phyloP scores from a whole-genome alignment of 2,888 invertebrate genomes.

The Cantharis rustica region DNA sequence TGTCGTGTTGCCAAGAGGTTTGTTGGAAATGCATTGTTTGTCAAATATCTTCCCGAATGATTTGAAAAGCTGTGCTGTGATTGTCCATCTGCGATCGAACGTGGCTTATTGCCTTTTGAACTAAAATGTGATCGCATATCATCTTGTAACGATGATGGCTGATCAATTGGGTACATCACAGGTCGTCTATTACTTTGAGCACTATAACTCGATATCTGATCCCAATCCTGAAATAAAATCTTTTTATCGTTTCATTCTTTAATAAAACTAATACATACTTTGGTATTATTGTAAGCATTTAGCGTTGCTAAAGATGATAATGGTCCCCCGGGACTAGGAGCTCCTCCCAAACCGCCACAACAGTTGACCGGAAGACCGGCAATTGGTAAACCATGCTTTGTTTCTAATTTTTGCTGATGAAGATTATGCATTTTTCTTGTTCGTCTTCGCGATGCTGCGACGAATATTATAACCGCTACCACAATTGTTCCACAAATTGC shows the following conservation, averaged over 20 bases:
- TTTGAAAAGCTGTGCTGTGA: slow-evolving; percentile 89
- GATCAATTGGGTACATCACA: slow-evolving; percentile 78
- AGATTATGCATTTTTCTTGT: slow-evolving; percentile 76
- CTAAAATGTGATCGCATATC: slow-evolving; percentile 77
- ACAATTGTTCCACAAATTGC: slow-evolving; percentile 92
- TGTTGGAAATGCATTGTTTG: slow-evolving; percentile 67
- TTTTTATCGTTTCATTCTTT: not conserved
- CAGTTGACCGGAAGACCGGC: slow-evolving; percentile 80
- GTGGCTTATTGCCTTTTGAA: slow-evolving; percentile 64
- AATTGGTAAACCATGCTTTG: slow-evolving; percentile 68
- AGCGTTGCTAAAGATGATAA: slow-evolving; percentile 82
- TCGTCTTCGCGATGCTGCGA: slow-evolving; percentile 81
- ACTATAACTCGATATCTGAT: slow-evolving; percentile 89
- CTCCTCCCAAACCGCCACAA: slow-evolving; percentile 72
- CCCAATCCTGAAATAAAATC: slow-evolving; percentile 67
- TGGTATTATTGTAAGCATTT: slow-evolving; percentile 82
- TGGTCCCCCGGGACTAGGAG: slow-evolving; percentile 79
- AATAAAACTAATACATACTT: slow-evolving; percentile 58
- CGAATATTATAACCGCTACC: slow-evolving; percentile 86
- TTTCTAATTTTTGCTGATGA: slow-evolving; percentile 65
- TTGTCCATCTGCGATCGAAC: slow-evolving; percentile 86
- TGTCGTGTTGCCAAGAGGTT: slow-evolving; percentile 78
- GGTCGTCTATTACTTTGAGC: slow-evolving; percentile 88
- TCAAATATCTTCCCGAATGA: slow-evolving; percentile 76
- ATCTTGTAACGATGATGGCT: slow-evolving; percentile 65